These are phyloP conservation scores for Holotrichia oblita DNA, from an alignment of 1,140 invertebrate species.

Conservation along the genomic window DNA sequence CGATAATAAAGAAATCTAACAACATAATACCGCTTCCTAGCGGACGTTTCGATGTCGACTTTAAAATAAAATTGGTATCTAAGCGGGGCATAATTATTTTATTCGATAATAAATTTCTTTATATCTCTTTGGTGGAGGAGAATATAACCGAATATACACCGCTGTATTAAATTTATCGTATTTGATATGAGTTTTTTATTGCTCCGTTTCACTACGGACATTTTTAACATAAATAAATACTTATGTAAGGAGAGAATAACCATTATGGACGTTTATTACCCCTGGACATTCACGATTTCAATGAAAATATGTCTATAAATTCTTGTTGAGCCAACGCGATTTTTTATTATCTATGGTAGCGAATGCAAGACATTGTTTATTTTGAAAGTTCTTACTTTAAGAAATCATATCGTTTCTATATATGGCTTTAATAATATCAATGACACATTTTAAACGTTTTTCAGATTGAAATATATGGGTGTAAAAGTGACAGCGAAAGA, in stretches of 20 bases:
- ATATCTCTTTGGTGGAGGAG: neutral
- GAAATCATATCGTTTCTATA: too few relatives aligned
- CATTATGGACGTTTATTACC: neutral
- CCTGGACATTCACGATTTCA: neutral
- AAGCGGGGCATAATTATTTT: constrained; percentile 12
- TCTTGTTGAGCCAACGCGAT: neutral
- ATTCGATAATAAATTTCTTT: constrained; percentile 28
- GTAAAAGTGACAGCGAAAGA: too few relatives aligned
- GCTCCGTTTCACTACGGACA: neutral
- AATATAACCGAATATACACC: neutral
- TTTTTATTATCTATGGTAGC: neutral
- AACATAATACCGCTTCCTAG: constrained; percentile 24
- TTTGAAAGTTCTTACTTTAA: too few relatives aligned
- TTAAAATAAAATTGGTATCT: neutral
- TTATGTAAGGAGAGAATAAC: constrained; percentile 6
- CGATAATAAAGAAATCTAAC: constrained; percentile 21
- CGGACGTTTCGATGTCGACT: neutral
- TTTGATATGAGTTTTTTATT: constrained; percentile 16
- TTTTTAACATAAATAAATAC: neutral
- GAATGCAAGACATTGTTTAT: neutral
- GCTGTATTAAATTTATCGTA: constrained; percentile 12
- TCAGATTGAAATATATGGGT: too few relatives aligned
- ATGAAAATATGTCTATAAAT: neutral
- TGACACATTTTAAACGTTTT: too few relatives aligned
- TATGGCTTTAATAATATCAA: too few relatives aligned